Percentiles rank a stretch among this genome's conserved stretches.
Evolutionary conservation across 2,113 vertebrate genomes (phyloP).

Genomic region (Okapia johnstoni): DNA sequence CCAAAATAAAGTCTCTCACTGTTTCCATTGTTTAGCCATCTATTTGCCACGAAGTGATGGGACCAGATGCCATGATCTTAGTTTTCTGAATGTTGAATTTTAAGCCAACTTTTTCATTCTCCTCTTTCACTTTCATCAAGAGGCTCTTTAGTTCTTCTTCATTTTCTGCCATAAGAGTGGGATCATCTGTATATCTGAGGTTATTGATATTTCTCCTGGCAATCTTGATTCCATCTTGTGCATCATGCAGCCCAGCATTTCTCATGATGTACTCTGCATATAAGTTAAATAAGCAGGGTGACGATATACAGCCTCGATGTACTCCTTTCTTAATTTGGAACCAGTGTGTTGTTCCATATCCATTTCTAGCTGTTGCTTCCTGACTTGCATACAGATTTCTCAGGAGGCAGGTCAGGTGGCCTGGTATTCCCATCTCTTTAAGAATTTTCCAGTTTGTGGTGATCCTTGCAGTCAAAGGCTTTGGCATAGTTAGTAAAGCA

Average conservation of each 20-base stretch:
- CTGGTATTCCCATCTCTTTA: neutral
- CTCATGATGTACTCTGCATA: neutral
- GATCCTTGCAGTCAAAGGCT: neutral
- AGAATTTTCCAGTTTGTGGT: neutral
- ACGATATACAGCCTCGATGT: accelerated
- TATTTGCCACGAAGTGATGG: neutral
- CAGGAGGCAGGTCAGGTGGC: neutral
- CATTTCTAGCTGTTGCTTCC: neutral
- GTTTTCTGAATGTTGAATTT: neutral
- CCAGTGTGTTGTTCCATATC: neutral
- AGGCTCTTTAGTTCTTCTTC: neutral
- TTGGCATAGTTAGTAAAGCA: neutral
- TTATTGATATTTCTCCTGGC: neutral
- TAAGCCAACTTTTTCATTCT: neutral
- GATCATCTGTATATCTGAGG: neutral
- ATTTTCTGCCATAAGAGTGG: neutral
- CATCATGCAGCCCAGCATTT: neutral
- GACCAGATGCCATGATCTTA: neutral
- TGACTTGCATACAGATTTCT: neutral
- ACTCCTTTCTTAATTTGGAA: neutral
- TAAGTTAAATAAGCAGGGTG: neutral
- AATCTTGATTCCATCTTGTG: neutral
- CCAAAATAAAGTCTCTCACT: neutral
- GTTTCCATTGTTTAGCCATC: neutral
- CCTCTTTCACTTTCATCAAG: neutral